Evolutionary conservation across 1,140 invertebrate species (phyloP).

Genomic region (Mesaphorura yosii): DNA sequence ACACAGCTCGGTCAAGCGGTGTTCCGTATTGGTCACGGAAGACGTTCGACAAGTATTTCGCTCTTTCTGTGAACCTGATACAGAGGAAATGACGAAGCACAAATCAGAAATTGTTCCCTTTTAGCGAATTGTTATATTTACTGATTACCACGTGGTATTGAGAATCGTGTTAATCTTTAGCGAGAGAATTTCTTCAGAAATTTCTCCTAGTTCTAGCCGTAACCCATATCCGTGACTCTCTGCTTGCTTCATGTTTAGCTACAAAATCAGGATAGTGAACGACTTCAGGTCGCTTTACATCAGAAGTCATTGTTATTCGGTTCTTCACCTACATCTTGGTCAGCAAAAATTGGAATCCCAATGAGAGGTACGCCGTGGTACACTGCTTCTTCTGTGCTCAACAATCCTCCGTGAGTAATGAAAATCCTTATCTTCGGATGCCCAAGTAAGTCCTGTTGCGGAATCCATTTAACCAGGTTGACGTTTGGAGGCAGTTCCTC

Average conservation of each 20-base stretch:
- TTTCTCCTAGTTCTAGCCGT: neutral
- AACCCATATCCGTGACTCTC: neutral
- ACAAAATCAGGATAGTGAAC: too few species aligned
- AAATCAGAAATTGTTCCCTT: conserved; percentile 24
- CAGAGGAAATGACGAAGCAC: conserved; percentile 5
- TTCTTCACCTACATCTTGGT: conserved; percentile 20
- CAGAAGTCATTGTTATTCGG: too few species aligned
- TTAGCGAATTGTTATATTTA: conserved; percentile 27
- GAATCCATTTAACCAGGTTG: conserved; percentile 18
- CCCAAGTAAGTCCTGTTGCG: conserved; percentile 28
- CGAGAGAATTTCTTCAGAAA: neutral
- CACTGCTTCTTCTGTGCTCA: conserved; percentile 31
- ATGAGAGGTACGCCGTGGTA: conserved; percentile 15
- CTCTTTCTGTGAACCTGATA: conserved; percentile 38
- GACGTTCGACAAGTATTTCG: conserved; percentile 28
- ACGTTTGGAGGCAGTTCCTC: conserved; percentile 21
- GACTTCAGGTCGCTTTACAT: too few species aligned
- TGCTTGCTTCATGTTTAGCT: conserved; percentile 33
- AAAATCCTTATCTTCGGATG: conserved; percentile 11
- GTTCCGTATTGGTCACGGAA: conserved; percentile 24
- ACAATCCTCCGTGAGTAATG: conserved; percentile 34
- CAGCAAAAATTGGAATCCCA: conserved; percentile 12
- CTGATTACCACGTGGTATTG: conserved; percentile 14
- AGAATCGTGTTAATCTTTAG: neutral
- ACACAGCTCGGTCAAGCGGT: conserved; percentile 30